Percentiles rank a stretch among this genome's conserved stretches.
These are phyloP conservation scores for Diarsia rubi DNA, from an alignment of 2,888 invertebrate genomes.

Conservation along the genomic window DNA sequence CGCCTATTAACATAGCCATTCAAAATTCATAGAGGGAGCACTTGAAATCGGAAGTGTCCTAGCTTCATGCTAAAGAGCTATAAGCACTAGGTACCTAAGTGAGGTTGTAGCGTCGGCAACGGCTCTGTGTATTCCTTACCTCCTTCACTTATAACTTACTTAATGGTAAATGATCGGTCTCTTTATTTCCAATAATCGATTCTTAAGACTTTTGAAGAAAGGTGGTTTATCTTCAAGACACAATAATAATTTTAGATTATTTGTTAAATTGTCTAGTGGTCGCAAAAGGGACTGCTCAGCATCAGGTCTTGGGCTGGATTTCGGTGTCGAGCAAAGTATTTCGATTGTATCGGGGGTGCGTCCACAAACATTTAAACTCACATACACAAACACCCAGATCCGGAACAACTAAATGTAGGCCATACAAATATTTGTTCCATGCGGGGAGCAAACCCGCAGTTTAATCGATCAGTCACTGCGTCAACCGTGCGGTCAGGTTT, in stretches of 20 bases:
- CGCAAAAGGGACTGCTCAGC: too few species aligned
- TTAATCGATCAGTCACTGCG: too few species aligned
- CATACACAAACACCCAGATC: too few species aligned
- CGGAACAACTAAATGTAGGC: too few species aligned
- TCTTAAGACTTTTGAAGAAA: neutral
- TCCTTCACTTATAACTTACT: neutral
- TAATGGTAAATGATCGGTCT: neutral
- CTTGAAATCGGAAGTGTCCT: constrained; percentile 53
- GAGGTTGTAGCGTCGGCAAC: constrained; percentile 9
- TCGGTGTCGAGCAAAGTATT: too few species aligned
- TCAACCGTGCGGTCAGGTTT: too few species aligned
- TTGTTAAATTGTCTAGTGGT: neutral
- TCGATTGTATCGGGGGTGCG: too few species aligned
- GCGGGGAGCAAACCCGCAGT: too few species aligned
- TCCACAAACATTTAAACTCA: too few species aligned
- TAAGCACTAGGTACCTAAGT: constrained; percentile 11
- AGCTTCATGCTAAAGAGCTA: constrained; percentile 49
- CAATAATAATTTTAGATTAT: neutral
- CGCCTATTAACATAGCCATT: constrained; percentile 48
- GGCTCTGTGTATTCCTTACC: neutral
- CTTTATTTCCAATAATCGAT: neutral
- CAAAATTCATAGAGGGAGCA: constrained; percentile 55
- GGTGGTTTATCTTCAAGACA: neutral
- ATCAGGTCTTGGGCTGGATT: too few species aligned
- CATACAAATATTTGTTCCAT: too few species aligned